These are phyloP conservation scores for Choreutis nemorana DNA, from an alignment of 2,888 invertebrate species.

Conservation along the genomic window DNA sequence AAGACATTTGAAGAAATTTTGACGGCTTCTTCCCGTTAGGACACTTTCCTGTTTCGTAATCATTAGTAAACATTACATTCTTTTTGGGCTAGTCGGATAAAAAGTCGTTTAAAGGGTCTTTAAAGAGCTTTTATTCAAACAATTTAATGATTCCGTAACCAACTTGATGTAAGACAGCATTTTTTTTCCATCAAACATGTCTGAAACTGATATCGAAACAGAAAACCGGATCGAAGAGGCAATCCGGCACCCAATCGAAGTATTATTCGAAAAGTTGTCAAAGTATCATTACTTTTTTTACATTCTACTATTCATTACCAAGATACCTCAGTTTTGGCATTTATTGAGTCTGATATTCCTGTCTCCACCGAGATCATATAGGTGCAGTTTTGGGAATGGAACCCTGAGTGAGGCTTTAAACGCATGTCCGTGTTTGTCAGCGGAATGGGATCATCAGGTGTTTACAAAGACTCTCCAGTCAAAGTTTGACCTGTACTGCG, in stretches of 20 bases:
- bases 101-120: too few species aligned
- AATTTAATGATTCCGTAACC: too few species aligned
- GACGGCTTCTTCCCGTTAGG: too few species aligned
- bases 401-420: slow-evolving; percentile 11
- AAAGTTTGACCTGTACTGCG: slow-evolving; percentile 31
- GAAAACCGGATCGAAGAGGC: too few species aligned
- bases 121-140: too few species aligned
- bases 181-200: too few species aligned
- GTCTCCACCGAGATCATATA: slow-evolving; percentile 34
- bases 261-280: slow-evolving; percentile 23
- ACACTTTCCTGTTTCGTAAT: too few species aligned
- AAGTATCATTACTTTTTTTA: slow-evolving; percentile 36
- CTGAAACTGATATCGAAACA: too few species aligned
- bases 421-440: slow-evolving; percentile 31
- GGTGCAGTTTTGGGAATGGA: slow-evolving; percentile 16
- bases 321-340: slow-evolving; percentile 40
- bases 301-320: slow-evolving; percentile 25
- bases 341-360: slow-evolving; percentile 35
- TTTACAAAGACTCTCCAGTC: slow-evolving; percentile 38
- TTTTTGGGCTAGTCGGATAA: too few species aligned
- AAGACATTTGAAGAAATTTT: too few species aligned
- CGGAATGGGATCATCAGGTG: slow-evolving; percentile 30
- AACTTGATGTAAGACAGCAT: too few species aligned
- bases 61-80: too few species aligned
- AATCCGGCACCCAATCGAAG: slow-evolving; percentile 31